Conservation (phyloP, 2,888 invertebrate genomes). For the Ectobius pallidus region DNA sequence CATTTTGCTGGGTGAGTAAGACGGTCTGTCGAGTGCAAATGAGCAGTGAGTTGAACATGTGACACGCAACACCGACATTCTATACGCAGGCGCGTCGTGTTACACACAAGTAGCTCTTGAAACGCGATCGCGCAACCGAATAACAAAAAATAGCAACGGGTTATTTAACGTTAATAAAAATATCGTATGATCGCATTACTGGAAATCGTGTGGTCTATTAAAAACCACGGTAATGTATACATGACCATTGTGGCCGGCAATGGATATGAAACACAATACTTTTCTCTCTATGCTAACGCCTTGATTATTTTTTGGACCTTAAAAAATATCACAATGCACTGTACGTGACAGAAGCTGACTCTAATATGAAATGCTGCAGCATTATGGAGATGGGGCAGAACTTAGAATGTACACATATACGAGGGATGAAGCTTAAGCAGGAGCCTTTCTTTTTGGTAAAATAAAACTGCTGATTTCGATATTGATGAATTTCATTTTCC, state of each 20-base stretch:
- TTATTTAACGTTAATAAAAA: conserved; percentile 31
- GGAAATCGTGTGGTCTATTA: conserved; percentile 24
- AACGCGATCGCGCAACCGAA: background rate
- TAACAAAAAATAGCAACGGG: background rate
- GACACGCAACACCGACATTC: too few species aligned
- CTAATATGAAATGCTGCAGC: too few species aligned
- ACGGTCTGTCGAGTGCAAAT: too few species aligned
- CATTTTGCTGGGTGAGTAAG: too few species aligned
- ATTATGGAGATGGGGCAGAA: too few species aligned
- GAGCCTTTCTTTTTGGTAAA: too few species aligned
- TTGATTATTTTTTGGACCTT: background rate
- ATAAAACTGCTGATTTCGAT: too few species aligned
- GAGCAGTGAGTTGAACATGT: too few species aligned
- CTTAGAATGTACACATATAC: too few species aligned
- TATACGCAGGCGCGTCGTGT: background rate
- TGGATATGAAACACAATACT: background rate
- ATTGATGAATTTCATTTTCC: too few species aligned
- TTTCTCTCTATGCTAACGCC: conserved; percentile 9
- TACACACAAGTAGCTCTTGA: conserved; percentile 22
- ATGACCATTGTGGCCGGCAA: conserved; percentile 24
- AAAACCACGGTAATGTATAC: conserved; percentile 28
- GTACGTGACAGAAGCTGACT: too few species aligned
- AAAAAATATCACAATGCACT: background rate
- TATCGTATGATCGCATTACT: conserved; percentile 22
- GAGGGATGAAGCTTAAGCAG: too few species aligned